These are phyloP conservation scores for Blastobasis adustella DNA, from an alignment of 2,888 invertebrate genomes.

Conservation along the genomic window DNA sequence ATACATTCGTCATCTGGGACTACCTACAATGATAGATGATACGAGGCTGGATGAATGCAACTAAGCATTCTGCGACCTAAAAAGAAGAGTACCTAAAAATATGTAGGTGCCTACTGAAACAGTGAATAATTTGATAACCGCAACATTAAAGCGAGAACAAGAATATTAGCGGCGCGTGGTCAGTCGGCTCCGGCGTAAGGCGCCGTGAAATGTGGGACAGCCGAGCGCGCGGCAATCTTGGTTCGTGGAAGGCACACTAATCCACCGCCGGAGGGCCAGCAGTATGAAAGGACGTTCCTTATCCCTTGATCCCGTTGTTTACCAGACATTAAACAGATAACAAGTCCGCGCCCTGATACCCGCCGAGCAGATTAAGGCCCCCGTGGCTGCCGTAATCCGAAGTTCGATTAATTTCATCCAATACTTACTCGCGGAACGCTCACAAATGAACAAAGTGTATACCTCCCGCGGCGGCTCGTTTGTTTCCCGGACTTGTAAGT, in stretches of 20 bases:
- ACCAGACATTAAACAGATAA: conserved; percentile 77
- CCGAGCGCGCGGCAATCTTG: conserved; percentile 44
- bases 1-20: too few species aligned
- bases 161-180: too few species aligned
- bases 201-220: conserved; percentile 30
- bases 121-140: too few species aligned
- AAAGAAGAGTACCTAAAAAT: too few species aligned
- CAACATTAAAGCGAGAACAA: too few species aligned
- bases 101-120: too few species aligned
- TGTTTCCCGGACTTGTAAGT: too few species aligned
- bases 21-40: too few species aligned
- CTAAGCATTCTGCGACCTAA: too few species aligned
- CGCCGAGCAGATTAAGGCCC: conserved; percentile 67
- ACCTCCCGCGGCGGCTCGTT: too few species aligned
- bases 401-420: conserved; percentile 74
- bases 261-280: conserved; percentile 66
- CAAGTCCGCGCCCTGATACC: conserved; percentile 72
- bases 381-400: conserved; percentile 62
- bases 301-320: conserved; percentile 76
- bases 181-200: too few species aligned
- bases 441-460: not conserved
- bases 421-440: conserved; percentile 50
- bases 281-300: conserved; percentile 69
- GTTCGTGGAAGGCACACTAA: conserved; percentile 51
- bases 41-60: too few species aligned